Evolutionary conservation across 2,113 vertebrate genomes (phyloP), one percentile per base, ranked within the genome.

Genomic region (Ploceus nigricollis): DNA sequence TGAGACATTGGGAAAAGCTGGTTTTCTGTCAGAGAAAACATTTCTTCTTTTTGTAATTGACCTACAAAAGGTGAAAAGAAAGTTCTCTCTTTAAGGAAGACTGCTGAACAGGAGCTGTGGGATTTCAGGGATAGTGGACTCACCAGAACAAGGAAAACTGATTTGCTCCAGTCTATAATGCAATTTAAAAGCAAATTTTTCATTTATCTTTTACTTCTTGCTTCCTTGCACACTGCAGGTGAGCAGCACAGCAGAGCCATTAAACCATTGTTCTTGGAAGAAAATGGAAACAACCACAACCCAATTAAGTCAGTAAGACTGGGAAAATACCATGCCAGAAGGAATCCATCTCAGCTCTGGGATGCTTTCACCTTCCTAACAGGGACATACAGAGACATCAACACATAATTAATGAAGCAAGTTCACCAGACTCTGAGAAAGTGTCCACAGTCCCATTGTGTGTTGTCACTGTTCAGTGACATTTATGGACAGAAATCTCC

Each of bases 131-230:
- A 76, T 8, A 79, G 65, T 33, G 44, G 61, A 69, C 79, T 92
- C 63, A 92, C 47, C 28, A 53, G 48, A 93, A 93, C 35, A 75
- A 44, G 44, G 12, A 64, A 63, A 90, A 89, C 48, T 27, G 10
- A 87, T 93, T 50, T 87, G 35, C 57, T 79, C 63, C 70, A 66
- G 65, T 77, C 50, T 92, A 10, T 54, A 95, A 78, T 53, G 30
- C 61, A 82, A 89, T 93, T 86, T 66, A 92, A 82, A 86, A 63
- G 56, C 25, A 84, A 56, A 57, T 64, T 75, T 93, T 92, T 90
- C 10, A 81, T 92, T 64, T 80, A 39, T 79, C 42, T 80, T 89
- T 80, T 45, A 33, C 25, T 90, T 61, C 31, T 79, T 94, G 40
- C 69, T 90, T 93, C 50, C 89, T 73, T 77, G 50, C 39, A 65